Evolutionary conservation across 2,888 invertebrate genomes (phyloP), one percentile per base, ranked within the genome.

Genomic region (Amphipoea oculea): DNA sequence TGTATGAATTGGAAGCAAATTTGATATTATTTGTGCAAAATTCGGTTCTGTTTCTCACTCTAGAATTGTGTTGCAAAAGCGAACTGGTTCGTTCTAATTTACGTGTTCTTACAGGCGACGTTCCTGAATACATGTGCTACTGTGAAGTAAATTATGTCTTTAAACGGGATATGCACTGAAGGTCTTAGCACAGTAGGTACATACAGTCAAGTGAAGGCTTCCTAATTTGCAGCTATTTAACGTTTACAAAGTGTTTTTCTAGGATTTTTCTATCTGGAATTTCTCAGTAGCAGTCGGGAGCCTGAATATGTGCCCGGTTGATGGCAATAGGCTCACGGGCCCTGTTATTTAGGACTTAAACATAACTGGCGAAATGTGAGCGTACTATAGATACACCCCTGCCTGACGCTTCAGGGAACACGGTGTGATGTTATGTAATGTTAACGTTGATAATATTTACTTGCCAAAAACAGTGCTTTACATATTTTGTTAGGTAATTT

Each of bases 1-100:
- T 42, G 45, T 67, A 86, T 69, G 63, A 63, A 68, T 51, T 65
- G 48, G 45, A 62, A 42, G 60, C 23, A 62, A 81, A 85, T 51
- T 66, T 42, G 51, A 83, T 14, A 57, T 57, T 79, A 40, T 81
- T 63, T 63, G 48, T n/a, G 7, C 20, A 40, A 67, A 83, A n/a
- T 77, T 77, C n/a, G 40, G 77, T 36, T 57, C 29, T 14, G 20
- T 20, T 82, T 57, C 42, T 42, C 42, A 20, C 20, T 51, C n/a
- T 2, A 62, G 51, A 73, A 45, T 36, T 36, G 67, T 45, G 67
- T 79, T 36, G 42, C 17, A 23, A 40, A 45, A 54, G 14, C 23
- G 17, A 57, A 29, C n/a, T 66, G 23, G 20, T 57, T 76, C 29
- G 23, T 48, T 76, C 17, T 79, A 20, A 83, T 79, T 66, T 76